These are phyloP conservation scores for Allygus modestus DNA, from an alignment of 2,888 invertebrate genomes.

Conservation along the genomic window DNA sequence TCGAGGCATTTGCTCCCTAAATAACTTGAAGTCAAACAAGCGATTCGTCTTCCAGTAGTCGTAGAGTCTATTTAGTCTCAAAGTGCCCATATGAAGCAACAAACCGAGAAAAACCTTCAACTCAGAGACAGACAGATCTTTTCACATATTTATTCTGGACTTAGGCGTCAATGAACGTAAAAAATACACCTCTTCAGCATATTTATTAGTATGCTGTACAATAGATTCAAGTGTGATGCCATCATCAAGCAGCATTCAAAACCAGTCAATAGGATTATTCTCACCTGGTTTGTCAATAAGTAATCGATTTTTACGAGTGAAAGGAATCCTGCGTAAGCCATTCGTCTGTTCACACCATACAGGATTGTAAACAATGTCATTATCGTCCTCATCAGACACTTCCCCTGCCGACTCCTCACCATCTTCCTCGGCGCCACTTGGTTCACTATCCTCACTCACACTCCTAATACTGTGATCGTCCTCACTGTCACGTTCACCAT, in stretches of 20 bases:
- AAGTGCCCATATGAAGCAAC: conserved; percentile 62
- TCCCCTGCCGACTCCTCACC: not conserved
- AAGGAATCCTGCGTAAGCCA: conserved; percentile 2
- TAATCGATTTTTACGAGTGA: conserved; percentile 6
- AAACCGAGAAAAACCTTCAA: conserved; percentile 56
- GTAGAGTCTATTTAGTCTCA: conserved; percentile 57
- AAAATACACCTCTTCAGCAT: not conserved
- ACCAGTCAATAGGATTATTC: conserved; percentile 67
- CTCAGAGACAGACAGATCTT: conserved; percentile 28
- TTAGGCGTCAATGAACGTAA: not conserved
- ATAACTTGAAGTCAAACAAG: conserved; percentile 56
- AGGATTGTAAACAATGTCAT: not conserved
- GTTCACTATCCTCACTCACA: conserved; percentile 2
- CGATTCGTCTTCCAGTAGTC: conserved; percentile 61
- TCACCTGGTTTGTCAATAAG: conserved; percentile 10
- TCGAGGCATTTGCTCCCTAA: too few relatives aligned
- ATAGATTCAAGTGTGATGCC: not conserved
- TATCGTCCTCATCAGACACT: not conserved
- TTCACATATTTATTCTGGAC: not conserved
- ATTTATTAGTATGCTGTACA: not conserved
- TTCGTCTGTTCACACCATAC: not conserved
- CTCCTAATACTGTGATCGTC: not conserved
- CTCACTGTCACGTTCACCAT: not conserved
- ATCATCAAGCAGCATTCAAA: conserved; percentile 46
- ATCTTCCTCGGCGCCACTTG: not conserved